Evolutionary conservation across 2,113 vertebrate genomes (phyloP).

Genomic region (Python bivittatus): DNA sequence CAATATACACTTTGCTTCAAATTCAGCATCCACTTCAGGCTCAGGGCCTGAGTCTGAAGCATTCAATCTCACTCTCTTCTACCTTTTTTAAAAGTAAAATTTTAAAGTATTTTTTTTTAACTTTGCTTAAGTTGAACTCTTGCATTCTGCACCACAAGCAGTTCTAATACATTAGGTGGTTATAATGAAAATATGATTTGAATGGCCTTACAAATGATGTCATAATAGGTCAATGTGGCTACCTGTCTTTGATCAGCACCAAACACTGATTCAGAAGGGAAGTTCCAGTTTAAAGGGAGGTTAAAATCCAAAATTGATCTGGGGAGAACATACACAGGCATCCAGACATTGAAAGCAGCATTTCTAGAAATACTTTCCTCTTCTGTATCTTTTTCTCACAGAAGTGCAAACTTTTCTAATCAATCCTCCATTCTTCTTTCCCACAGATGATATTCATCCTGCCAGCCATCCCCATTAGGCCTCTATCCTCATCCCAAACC

Average conservation of each 20-base stretch:
- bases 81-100: background rate
- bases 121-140: background rate
- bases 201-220: background rate
- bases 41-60: background rate
- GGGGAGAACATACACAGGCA: background rate
- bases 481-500: background rate
- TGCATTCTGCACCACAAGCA: background rate
- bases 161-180: background rate
- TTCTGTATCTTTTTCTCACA: background rate
- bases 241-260: background rate
- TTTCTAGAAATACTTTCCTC: background rate
- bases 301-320: background rate
- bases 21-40: background rate
- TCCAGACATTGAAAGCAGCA: background rate
- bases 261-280: background rate
- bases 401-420: background rate
- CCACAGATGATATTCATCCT: rapidly evolving
- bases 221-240: background rate
- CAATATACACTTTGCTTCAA: background rate
- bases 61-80: background rate
- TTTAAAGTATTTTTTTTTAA: no score
- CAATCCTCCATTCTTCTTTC: background rate
- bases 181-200: background rate
- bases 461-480: background rate
- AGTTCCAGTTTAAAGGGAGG: background rate